Evolutionary conservation across 2,113 vertebrate species (phyloP), one percentile per base, ranked within the genome.

Genomic region (Ivindomyrus marchei): DNA sequence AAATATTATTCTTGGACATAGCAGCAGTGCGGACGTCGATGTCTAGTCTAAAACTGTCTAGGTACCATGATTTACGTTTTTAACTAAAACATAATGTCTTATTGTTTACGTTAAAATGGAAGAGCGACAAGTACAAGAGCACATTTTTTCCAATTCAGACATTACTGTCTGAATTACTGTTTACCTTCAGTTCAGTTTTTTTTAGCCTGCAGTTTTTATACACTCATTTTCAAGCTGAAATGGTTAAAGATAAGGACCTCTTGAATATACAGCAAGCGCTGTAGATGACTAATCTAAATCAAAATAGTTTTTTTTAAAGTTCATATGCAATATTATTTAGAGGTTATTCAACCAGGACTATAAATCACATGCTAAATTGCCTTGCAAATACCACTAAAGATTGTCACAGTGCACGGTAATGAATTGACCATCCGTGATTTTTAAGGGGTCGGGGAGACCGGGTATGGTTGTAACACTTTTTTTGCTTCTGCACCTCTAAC

Each of bases 1-100:
- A 84, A 88, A 91, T 90, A 91, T 91, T 91, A 90, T 88, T 91
- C 70, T 91, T 91, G 89, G 90, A 66, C 36, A 27, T 87, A 62
- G 42, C 50, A 3, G 21, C 21, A 56, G 17, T 87, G n/a, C 31
- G 52, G 74, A 89, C 13, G 70, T 80, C 58, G 58, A 90, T 24
- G 85, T 89, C 90, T 89, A 9, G 86, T 52, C 89, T 53, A 70
- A 50, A 56, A n/a, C 6, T 83, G 74, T 53, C 62, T 47, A 3
- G 21, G 87, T 62, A 74, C 74, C 13, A 77, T 91, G 5, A 90
- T 85, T 90, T 88, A 90, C 83, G 49, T 88, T 86, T 21, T 17
- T n/a, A 19, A 31, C 52, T 66, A 47, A 49, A 90, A 58, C 70
- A 84, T 74, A 36, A 47, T 88, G 74, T 58, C 80, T 90, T 42